Base-by-base conservation (phyloP, 2,113 vertebrate genomes). In the Hydropotes inermis region DNA sequence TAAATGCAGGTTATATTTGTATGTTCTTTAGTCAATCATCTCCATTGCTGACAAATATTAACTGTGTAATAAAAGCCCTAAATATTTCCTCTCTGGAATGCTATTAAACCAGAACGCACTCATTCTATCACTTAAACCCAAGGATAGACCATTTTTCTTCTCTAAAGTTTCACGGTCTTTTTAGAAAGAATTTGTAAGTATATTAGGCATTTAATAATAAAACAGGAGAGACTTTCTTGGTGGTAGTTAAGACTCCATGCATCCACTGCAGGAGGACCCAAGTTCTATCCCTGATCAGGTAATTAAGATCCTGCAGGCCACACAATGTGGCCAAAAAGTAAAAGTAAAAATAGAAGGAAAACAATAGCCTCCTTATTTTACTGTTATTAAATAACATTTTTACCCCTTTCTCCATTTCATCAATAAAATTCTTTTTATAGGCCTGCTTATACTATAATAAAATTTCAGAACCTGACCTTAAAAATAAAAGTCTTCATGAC, bases 21-120 rank as follows among this genome's bases (percentile, higher is more conserved):
- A 39, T 60, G 39, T 50, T 79, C 57, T 78, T 90, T 54, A 67
- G 36, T 47, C 64, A 78, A 4, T 7, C 64, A 58, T 87, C 33
- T 76, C 39, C 70, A 87, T 14, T 78, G 13, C 28, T 78, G 55
- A 84, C n/a, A 90, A 86, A 97, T 84, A 87, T 1, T 79, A 78
- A 15, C 15, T 87, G 5, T 58, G 85, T 74, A 83, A 96, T 74
- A 78, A 96, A 92, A 96, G 33, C 30, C 55, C 23, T 58, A 89
- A 94, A 45, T 67, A 76, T 64, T 87, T 97, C 36, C 87, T 79
- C 15, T 94, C 33, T 92, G 50, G 91, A 82, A 94, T 82, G 39
- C 33, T 55, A 85, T n/a, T 92, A 92, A 95, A 45, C 23, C 14
- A 87, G n/a, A 50, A 64, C 70, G 25, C 4, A 83, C 5, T 58